These are phyloP conservation scores for Platerodrilus igneus DNA, from an alignment of 2,888 invertebrate genomes.

Conservation along the genomic window DNA sequence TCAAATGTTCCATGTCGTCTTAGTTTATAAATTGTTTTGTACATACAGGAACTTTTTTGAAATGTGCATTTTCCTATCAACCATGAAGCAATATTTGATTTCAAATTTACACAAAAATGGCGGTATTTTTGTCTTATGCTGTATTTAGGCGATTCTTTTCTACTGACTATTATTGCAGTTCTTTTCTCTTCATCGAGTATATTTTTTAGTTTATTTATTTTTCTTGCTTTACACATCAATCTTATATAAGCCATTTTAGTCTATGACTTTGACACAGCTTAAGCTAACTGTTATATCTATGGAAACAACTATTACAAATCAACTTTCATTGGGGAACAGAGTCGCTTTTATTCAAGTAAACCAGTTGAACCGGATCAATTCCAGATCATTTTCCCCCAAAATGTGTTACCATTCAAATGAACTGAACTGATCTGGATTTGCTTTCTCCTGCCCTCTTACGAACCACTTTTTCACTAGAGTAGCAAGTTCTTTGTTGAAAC, in stretches of 20 bases:
- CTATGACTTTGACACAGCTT: conserved; percentile 14
- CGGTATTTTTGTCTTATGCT: conserved; percentile 51
- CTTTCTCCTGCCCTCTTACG: too few species aligned
- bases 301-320: conserved; percentile 1
- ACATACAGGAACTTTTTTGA: conserved; percentile 39
- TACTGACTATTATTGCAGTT: conserved; percentile 50
- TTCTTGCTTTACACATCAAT: conserved; percentile 54
- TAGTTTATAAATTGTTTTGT: conserved; percentile 45
- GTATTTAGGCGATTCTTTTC: conserved; percentile 46
- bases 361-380: too few species aligned
- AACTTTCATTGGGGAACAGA: too few species aligned
- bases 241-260: conserved; percentile 36
- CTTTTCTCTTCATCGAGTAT: conserved; percentile 57
- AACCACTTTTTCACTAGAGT: too few species aligned
- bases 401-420: too few species aligned
- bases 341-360: too few species aligned
- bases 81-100: conserved; percentile 45
- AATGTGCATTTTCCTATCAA: conserved; percentile 37
- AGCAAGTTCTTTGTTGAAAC: too few species aligned
- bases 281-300: conserved; percentile 6
- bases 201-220: conserved; percentile 50
- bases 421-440: too few species aligned
- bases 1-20: conserved; percentile 53
- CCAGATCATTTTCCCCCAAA: too few species aligned
- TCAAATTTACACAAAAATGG: conserved; percentile 47